A percentile compares a stretch with the other conserved stretches of the same genome.
phyloP scores from a whole-genome alignment of 2,113 vertebrate genomes.

The Macquaria australasica region DNA sequence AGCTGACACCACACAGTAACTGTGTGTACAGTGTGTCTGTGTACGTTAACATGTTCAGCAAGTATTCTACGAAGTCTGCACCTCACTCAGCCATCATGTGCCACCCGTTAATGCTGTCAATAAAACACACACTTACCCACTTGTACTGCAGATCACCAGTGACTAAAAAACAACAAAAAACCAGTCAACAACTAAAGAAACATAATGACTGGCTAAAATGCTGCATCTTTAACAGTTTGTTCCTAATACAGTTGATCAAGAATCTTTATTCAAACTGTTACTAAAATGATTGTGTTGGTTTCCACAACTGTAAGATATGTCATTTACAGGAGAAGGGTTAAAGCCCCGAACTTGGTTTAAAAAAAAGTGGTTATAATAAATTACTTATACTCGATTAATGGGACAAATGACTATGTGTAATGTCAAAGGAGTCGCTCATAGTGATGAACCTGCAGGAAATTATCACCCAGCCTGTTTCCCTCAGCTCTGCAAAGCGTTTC shows the following conservation, averaged over 20 bases:
- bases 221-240: neutral
- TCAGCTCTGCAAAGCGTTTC: neutral
- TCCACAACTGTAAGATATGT: no score
- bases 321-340: no score
- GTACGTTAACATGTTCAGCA: constrained; percentile 22
- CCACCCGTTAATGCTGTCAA: constrained; percentile 26
- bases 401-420: neutral
- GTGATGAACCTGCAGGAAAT: neutral
- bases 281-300: no score
- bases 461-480: no score
- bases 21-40: constrained; percentile 20
- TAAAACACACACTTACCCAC: neutral
- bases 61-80: neutral
- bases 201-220: neutral
- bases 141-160: neutral
- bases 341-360: no score
- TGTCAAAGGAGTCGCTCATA: neutral
- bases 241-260: neutral
- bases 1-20: constrained; percentile 53
- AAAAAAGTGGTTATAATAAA: no score
- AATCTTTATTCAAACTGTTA: neutral
- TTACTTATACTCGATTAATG: no score
- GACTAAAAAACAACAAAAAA: neutral
- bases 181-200: neutral
- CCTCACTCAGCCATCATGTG: constrained; percentile 21